Evolutionary conservation across 2,797 vertebrate species (phyloP).

Genomic region (Myiothlypis chrysogaster): DNA sequence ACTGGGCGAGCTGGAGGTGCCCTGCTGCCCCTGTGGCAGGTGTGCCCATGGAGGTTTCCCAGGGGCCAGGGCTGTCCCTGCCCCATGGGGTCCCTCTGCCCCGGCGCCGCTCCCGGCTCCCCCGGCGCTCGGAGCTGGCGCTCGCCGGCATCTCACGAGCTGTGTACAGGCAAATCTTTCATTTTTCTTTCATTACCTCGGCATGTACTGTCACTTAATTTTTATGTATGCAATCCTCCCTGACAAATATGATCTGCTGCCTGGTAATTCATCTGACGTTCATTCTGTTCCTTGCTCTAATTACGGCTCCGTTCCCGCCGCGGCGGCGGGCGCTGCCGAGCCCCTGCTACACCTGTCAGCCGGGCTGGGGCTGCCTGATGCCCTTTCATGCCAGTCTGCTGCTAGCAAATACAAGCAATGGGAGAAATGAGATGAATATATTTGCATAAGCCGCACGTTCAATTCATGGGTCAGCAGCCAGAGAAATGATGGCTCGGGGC

Average conservation of each 20-base stretch:
- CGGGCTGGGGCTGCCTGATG: constrained; percentile 70
- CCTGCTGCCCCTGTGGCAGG: not conserved
- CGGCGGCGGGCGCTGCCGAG: constrained; percentile 59
- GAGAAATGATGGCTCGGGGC: constrained; percentile 66
- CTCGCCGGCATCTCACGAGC: constrained; percentile 56
- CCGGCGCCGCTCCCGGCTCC: not conserved
- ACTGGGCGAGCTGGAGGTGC: rapidly evolving
- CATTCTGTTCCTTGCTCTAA: constrained; percentile 79
- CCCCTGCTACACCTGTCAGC: constrained; percentile 79
- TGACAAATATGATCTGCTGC: constrained; percentile 84
- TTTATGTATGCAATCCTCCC: constrained; percentile 81
- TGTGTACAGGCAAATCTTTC: constrained; percentile 77
- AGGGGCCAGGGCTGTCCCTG: not conserved
- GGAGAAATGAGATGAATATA: constrained; percentile 53
- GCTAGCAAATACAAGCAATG: constrained; percentile 76
- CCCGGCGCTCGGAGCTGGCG: constrained; percentile 32
- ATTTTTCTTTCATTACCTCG: constrained; percentile 80
- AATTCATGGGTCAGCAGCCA: constrained; percentile 85
- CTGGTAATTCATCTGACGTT: constrained; percentile 81
- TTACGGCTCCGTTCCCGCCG: constrained; percentile 72
- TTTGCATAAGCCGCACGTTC: constrained; percentile 80
- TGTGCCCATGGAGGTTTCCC: not conserved
- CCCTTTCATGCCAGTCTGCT: constrained; percentile 84
- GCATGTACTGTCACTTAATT: constrained; percentile 84
- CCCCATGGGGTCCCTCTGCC: rapidly evolving